A percentile compares a stretch with the other conserved stretches of the same genome.
Evolutionary conservation across 2,113 vertebrate genomes (phyloP).

Genomic region (Periophthalmus modestus): DNA sequence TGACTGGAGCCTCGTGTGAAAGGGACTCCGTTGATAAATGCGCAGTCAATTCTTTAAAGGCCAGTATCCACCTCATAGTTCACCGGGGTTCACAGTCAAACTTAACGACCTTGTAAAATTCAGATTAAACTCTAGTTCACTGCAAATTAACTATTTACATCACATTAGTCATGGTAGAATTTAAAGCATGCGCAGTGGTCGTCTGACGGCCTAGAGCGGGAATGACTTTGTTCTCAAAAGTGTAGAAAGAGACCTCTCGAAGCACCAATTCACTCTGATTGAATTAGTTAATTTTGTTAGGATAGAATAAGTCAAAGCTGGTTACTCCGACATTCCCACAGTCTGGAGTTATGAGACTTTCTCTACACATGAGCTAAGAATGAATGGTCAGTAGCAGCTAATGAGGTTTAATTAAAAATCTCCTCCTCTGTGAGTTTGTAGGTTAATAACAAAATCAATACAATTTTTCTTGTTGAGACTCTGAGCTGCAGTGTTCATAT

Average conservation of each 20-base stretch:
- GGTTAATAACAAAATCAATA: not conserved
- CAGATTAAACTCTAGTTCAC: slow-evolving; percentile 18
- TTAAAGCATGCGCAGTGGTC: no score
- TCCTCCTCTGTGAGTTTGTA: not conserved
- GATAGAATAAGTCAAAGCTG: slow-evolving; percentile 25
- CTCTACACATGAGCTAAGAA: not conserved
- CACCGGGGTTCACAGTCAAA: slow-evolving; percentile 27
- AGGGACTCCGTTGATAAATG: slow-evolving; percentile 77
- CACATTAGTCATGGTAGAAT: slow-evolving; percentile 24
- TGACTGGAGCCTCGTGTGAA: slow-evolving; percentile 79
- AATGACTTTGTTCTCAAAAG: slow-evolving; percentile 9
- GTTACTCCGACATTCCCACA: slow-evolving; percentile 34
- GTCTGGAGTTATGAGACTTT: slow-evolving; percentile 19
- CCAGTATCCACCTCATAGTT: slow-evolving; percentile 60
- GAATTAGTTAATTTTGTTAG: slow-evolving; percentile 58
- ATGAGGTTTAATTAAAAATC: not conserved
- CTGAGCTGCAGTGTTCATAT: not conserved
- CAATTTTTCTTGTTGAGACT: not conserved
- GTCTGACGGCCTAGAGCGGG: no score
- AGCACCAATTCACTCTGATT: slow-evolving; percentile 41
- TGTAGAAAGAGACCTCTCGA: slow-evolving; percentile 16
- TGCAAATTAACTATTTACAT: slow-evolving; percentile 24
- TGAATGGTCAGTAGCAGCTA: not conserved
- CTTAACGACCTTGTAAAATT: slow-evolving; percentile 21
- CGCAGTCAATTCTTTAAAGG: slow-evolving; percentile 82